phyloP scores from a whole-genome alignment of 2,113 vertebrate genomes.

The Spilogale gracilis region DNA sequence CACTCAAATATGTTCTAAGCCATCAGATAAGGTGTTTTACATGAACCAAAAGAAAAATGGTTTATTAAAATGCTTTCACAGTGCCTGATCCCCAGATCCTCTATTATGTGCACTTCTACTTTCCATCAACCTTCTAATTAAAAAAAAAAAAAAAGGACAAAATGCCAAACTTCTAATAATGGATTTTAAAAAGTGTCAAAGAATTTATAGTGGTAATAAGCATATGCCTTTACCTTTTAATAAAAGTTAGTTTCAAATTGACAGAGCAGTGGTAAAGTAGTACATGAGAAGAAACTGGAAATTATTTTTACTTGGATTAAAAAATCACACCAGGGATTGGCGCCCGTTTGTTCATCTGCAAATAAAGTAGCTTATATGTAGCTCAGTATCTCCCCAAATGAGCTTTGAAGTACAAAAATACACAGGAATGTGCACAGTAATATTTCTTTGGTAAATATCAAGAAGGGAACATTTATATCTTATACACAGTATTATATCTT shows the following conservation, averaged over 20 bases:
- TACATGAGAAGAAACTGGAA: not conserved
- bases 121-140: slow-evolving; percentile 15
- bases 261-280: not conserved
- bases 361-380: not conserved
- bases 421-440: not conserved
- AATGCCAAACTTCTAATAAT: not conserved
- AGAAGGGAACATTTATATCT: slow-evolving; percentile 25
- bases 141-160: slow-evolving; percentile 18
- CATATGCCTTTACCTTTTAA: not conserved
- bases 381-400: not conserved
- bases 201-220: not conserved
- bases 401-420: not conserved
- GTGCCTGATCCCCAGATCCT: not conserved
- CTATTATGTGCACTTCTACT: not conserved
- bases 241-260: not conserved
- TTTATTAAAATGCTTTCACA: slow-evolving; percentile 26
- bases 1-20: slow-evolving; percentile 33
- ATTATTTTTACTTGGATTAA: not conserved
- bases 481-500: not conserved
- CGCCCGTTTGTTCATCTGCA: not conserved
- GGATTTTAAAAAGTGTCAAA: not conserved
- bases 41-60: not conserved
- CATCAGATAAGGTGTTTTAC: not conserved
- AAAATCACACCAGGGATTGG: not conserved
- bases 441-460: slow-evolving; percentile 26